These are phyloP conservation scores for Lucilia cuprina DNA, from an alignment of 1,140 invertebrate species.

Conservation along the genomic window DNA sequence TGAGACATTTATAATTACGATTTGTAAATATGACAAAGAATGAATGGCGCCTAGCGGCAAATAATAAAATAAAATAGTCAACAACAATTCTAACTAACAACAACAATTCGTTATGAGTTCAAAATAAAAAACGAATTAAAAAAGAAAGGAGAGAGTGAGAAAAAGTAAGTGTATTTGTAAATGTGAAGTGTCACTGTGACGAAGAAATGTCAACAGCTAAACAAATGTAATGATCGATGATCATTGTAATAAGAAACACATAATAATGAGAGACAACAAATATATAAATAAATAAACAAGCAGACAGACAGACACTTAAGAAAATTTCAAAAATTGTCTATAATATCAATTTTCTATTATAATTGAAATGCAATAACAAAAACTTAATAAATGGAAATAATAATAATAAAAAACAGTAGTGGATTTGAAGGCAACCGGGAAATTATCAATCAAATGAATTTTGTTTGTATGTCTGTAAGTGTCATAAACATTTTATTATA, in stretches of 20 bases:
- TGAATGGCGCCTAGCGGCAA: constrained; percentile 34
- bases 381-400: neutral
- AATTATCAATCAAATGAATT: constrained; percentile 9
- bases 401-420: neutral
- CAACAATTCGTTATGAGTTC: neutral
- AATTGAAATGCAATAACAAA: neutral
- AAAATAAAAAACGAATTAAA: neutral
- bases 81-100: neutral
- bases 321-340: neutral
- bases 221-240: neutral
- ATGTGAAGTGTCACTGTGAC: neutral
- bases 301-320: neutral
- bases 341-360: neutral
- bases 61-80: neutral
- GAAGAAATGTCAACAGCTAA: neutral
- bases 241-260: neutral
- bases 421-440: neutral
- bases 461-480: neutral
- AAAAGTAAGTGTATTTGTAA: neutral
- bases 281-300: neutral
- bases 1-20: neutral
- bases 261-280: neutral
- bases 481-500: neutral
- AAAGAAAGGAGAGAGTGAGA: neutral
- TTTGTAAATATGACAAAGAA: constrained; percentile 20